Percentiles rank a stretch among this genome's conserved stretches.
Conservation (phyloP, 2,797 vertebrate genomes). For the Lacerta viridis region DNA sequence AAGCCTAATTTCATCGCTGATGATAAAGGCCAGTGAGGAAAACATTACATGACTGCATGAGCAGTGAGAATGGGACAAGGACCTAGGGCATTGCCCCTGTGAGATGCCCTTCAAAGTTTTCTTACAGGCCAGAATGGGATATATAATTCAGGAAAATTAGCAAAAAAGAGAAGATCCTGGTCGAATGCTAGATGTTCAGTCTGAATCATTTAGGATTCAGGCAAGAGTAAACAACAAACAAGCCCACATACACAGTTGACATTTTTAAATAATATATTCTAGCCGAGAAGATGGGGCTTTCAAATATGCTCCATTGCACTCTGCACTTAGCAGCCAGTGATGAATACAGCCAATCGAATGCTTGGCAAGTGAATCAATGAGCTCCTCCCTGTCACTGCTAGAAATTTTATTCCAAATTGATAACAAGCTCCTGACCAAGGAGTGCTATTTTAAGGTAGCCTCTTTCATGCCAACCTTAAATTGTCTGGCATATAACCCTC, state of each 20-base stretch:
- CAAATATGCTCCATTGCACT: conserved; percentile 73
- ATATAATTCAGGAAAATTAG: conserved; percentile 68
- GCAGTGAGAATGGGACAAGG: conserved; percentile 24
- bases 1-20: conserved; percentile 14
- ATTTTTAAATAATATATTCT: conserved; percentile 84
- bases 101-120: conserved; percentile 10
- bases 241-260: conserved; percentile 62
- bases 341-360: conserved; percentile 72
- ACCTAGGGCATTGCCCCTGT: not conserved
- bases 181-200: conserved; percentile 59
- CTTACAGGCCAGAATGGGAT: conserved; percentile 44
- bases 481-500: conserved; percentile 39
- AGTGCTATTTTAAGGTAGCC: conserved; percentile 62
- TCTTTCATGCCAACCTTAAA: conserved; percentile 59
- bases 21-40: not conserved
- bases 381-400: conserved; percentile 63
- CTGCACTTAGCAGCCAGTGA: conserved; percentile 69
- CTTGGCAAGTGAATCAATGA: conserved; percentile 70
- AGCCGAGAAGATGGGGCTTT: conserved; percentile 77
- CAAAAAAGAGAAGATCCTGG: conserved; percentile 55
- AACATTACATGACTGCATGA: not conserved
- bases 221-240: conserved; percentile 58
- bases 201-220: conserved; percentile 73
- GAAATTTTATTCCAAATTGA: conserved; percentile 78
- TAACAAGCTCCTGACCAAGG: conserved; percentile 68